A percentile compares a stretch with the other conserved stretches of the same genome.
These are phyloP conservation scores for Latrodectus hesperus DNA, from an alignment of 2,888 invertebrate genomes.

Conservation along the genomic window DNA sequence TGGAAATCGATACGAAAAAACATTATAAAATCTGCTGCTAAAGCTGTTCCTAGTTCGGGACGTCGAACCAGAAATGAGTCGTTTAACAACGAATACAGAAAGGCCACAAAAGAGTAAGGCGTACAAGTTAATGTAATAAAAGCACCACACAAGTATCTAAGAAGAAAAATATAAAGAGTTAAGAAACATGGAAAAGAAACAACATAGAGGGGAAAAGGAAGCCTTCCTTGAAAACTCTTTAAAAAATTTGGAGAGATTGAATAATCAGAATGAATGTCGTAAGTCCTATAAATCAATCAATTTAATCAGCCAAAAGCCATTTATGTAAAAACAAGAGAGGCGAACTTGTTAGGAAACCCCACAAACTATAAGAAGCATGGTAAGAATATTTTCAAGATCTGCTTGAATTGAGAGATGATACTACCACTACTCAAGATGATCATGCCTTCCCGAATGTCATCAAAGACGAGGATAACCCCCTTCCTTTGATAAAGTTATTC, in stretches of 20 bases:
- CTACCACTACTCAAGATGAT: not conserved
- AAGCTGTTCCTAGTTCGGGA: not conserved
- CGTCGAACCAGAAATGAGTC: slow-evolving; percentile 6
- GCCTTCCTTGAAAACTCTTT: too few species aligned
- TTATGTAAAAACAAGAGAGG: too few species aligned
- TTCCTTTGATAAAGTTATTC: not conserved
- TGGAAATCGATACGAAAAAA: too few species aligned
- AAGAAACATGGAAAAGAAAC: slow-evolving; percentile 10
- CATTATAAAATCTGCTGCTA: too few species aligned
- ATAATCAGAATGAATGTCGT: too few species aligned
- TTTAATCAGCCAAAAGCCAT: too few species aligned
- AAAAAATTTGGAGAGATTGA: too few species aligned
- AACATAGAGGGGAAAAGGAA: not conserved
- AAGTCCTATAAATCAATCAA: not conserved
- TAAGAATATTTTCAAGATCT: too few species aligned
- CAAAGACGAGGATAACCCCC: not conserved
- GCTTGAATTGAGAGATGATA: too few species aligned
- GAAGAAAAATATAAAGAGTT: slow-evolving; percentile 8
- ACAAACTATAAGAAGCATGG: too few species aligned
- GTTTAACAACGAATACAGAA: slow-evolving; percentile 7
- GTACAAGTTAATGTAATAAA: slow-evolving; percentile 3
- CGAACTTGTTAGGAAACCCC: too few species aligned
- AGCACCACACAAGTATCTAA: not conserved
- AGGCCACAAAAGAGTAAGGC: slow-evolving; percentile 20
- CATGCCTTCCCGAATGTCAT: not conserved